Evolutionary conservation across 2,888 invertebrate genomes (phyloP), one percentile per base, ranked within the genome.

Genomic region (Polietes domitor): DNA sequence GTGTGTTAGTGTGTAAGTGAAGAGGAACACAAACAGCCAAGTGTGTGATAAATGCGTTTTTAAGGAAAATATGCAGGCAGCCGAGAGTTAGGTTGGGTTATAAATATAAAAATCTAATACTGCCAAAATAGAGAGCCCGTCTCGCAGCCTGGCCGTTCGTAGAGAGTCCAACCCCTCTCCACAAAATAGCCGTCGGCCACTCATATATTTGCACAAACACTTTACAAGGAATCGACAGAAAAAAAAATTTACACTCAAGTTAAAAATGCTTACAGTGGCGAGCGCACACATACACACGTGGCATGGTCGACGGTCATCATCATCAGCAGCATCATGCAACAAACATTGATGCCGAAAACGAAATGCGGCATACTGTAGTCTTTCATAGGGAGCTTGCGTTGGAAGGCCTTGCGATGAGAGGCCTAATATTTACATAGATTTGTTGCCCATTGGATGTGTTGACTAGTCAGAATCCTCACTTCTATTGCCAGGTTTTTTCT

Each of bases 331-430:
- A 70, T 87, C 85, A 88, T 88, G 87, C 87, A 86, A 83, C 86
- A 88, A 87, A 87, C 87, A 87, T 84, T 86, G 85, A 86, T 87
- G 85, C 87, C 86, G 86, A 87, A 86, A 47, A 47, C n/a, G 88
- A 84, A 80, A 53, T 74, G 53, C 82, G 74, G 70, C 73, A 70
- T 70, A 79, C 12, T 53, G 53, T 47, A 63, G 53, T 80, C 85
- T 85, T 85, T 85, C 84, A 83, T 12, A 74, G 19, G 10, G 21
- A 68, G 7, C 37, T 3, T 3, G 37, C 47, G n/a, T 7, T 47
- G 15, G 3, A 2, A n/a, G 47, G 47, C 37, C 37, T 37, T 37
- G 10, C 47, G n/a, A 0, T n/a, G 2, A 47, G n/a, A 6, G 47
- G n/a, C n/a, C n/a, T n/a, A n/a, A n/a, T n/a, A n/a, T n/a, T n/a